Conservation (phyloP, 2,888 invertebrate genomes). For the Unio pictorum region DNA sequence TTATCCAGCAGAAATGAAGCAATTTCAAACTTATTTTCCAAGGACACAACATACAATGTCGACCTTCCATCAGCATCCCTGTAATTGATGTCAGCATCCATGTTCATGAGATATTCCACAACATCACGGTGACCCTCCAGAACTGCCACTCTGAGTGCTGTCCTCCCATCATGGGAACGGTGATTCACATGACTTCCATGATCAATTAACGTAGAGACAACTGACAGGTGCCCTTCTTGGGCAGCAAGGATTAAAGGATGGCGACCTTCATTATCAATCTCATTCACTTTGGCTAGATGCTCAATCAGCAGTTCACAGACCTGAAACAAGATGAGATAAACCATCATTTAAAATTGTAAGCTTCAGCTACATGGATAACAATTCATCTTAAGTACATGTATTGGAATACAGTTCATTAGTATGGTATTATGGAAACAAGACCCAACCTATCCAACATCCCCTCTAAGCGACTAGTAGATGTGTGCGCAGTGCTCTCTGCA, state of each 20-base stretch:
- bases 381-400: not conserved
- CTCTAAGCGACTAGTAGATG: no score
- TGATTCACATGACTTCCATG: constrained; percentile 71
- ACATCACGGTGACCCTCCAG: constrained; percentile 83
- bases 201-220: constrained; percentile 56
- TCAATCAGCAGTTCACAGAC: constrained; percentile 72
- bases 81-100: constrained; percentile 84
- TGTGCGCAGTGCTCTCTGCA: no score
- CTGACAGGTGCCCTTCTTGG: constrained; percentile 74
- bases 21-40: constrained; percentile 67
- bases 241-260: constrained; percentile 81
- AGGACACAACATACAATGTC: constrained; percentile 90
- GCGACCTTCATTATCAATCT: constrained; percentile 73
- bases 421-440: no score
- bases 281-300: constrained; percentile 71
- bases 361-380: not conserved
- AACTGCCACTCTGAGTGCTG: constrained; percentile 79
- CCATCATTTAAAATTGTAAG: not conserved
- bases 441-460: no score
- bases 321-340: constrained; percentile 72
- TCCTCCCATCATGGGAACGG: constrained; percentile 82
- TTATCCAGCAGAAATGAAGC: constrained; percentile 75
- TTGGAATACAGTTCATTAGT: no score
- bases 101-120: constrained; percentile 71
- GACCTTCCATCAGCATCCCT: constrained; percentile 93